A percentile compares a stretch with the other conserved stretches of the same genome.
phyloP scores from a whole-genome alignment of 2,888 invertebrate species.

The Ametastegia equiseti region DNA sequence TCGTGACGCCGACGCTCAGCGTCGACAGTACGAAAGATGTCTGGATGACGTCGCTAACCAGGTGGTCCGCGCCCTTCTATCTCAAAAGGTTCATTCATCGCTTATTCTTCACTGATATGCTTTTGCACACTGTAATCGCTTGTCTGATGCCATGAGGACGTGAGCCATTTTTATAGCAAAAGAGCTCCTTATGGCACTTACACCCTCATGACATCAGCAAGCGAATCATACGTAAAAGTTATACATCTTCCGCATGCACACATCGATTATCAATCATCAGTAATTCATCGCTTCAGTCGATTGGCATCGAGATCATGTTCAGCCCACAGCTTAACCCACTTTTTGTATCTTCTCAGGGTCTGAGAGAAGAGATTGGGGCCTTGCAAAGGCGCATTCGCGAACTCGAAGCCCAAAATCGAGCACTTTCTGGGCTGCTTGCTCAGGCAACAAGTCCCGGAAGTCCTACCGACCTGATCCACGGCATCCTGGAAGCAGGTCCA shows the following conservation, averaged over 20 bases:
- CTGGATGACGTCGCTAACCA: slow-evolving; percentile 91
- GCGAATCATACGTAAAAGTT: no score
- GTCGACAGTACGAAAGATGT: slow-evolving; percentile 87
- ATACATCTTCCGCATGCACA: neutral
- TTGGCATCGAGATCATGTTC: slow-evolving; percentile 17
- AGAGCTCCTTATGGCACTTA: no score
- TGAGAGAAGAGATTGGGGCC: slow-evolving; percentile 87
- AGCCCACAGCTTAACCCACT: neutral
- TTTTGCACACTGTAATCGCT: no score
- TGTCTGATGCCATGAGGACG: no score
- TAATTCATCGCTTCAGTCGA: neutral
- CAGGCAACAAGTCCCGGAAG: slow-evolving; percentile 80
- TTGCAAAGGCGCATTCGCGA: slow-evolving; percentile 87
- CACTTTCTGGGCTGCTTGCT: slow-evolving; percentile 84
- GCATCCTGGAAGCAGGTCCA: slow-evolving; percentile 70
- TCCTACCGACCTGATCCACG: slow-evolving; percentile 68
- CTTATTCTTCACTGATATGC: neutral
- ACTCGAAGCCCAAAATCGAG: slow-evolving; percentile 87
- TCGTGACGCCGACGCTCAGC: slow-evolving; percentile 82
- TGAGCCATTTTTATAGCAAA: no score
- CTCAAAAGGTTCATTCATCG: slow-evolving; percentile 85
- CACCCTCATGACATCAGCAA: no score
- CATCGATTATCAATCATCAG: neutral
- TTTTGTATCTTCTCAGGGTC: slow-evolving; percentile 77
- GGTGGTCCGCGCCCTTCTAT: slow-evolving; percentile 88